Evolutionary conservation across 1,140 invertebrate species (phyloP).

Genomic region (Palaemon carinicauda): DNA sequence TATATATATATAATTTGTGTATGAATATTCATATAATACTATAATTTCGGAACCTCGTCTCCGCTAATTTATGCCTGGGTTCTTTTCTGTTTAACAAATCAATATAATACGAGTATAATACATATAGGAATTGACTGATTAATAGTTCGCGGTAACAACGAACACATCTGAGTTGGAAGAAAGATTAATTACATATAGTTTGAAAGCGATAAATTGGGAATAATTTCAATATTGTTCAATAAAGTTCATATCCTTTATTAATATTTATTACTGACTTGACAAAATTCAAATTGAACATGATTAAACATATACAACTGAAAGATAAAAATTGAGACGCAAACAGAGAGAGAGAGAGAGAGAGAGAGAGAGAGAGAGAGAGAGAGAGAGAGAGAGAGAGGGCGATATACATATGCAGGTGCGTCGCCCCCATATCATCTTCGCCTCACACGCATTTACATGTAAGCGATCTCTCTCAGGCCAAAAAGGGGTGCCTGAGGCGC

Average conservation of each 20-base stretch:
- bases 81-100: no score
- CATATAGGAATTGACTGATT: no score
- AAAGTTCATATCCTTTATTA: not conserved
- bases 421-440: slow-evolving; percentile 22
- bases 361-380: slow-evolving; percentile 14
- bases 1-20: no score
- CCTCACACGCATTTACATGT: slow-evolving; percentile 51
- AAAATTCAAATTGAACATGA: not conserved
- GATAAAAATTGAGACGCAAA: not conserved
- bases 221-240: not conserved
- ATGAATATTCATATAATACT: no score
- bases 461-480: slow-evolving; percentile 32
- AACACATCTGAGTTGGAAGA: no score
- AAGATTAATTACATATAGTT: no score
- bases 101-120: no score
- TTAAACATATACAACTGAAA: not conserved
- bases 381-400: not conserved
- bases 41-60: no score
- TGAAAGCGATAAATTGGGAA: no score
- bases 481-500: not conserved
- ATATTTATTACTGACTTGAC: not conserved
- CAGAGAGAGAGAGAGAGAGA: not conserved
- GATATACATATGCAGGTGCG: not conserved
- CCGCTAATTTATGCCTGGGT: no score
- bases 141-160: no score